Conservation (phyloP, 37 sponge, comb jelly and placozoan genomes). For the Beroe ovata region DNA sequence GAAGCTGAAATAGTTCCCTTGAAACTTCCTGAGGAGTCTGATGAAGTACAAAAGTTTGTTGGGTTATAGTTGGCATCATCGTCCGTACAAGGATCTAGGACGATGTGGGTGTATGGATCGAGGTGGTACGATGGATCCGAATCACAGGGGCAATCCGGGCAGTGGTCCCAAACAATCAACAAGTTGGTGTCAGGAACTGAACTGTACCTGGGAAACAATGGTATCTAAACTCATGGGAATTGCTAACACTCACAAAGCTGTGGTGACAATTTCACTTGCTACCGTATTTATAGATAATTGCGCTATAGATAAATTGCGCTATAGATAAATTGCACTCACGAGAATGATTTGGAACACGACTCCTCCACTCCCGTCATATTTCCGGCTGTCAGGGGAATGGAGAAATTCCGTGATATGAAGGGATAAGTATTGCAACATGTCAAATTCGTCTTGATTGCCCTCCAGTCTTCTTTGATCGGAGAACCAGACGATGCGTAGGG, state of each 20-base stretch:
- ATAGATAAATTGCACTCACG: not conserved
- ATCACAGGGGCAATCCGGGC: not conserved
- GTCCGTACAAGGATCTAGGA: constrained; percentile 28
- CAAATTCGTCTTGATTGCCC: not conserved
- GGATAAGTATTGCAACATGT: constrained; percentile 43
- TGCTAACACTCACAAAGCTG: too few species aligned
- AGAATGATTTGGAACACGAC: not conserved
- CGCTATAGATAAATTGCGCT: not conserved
- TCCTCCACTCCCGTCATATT: not conserved
- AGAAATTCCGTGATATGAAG: constrained; percentile 38
- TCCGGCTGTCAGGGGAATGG: not conserved
- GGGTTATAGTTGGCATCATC: constrained; percentile 60
- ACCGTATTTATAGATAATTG: not conserved
- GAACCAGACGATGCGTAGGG: too few species aligned
- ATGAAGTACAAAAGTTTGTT: not conserved
- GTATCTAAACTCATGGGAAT: too few species aligned
- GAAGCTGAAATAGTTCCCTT: too few species aligned
- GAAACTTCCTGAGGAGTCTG: too few species aligned
- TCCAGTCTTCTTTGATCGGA: constrained; percentile 28
- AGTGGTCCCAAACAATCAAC: not conserved
- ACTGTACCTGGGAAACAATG: constrained; percentile 41
- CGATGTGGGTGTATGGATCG: not conserved
- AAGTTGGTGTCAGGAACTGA: constrained; percentile 56
- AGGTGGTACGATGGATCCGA: not conserved
- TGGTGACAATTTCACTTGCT: too few species aligned